Evolutionary conservation across 2,113 vertebrate genomes (phyloP), one percentile per base, ranked within the genome.

Genomic region (Phrynosoma blainvillii): DNA sequence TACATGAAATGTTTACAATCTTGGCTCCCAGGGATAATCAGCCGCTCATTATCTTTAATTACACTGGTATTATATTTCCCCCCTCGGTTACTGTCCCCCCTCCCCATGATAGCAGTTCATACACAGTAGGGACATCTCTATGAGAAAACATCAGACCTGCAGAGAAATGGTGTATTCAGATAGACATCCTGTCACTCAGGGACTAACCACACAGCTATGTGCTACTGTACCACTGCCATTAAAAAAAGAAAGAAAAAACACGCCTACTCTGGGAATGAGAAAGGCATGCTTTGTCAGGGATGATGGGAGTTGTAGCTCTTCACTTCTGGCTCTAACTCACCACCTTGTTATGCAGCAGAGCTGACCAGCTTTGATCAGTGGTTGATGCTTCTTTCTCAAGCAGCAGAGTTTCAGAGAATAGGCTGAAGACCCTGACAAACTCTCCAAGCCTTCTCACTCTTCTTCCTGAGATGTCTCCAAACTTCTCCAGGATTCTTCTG

Each of bases 1-100:
- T 90, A 90, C 95, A 90, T 91, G 14, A 94, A 93, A 91, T 94
- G 91, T 95, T 96, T 96, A 91, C 92, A 56, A 87, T 89, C 92
- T 88, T 84, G 84, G 89, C 93, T 89, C 83, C 78, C 56, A 82
- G 77, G 21, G 75, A 87, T 92, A 96, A 96, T 95, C 94, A 95
- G 91, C 52, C 75, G 86, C 87, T 95, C 84, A 40, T 95, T 94
- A 95, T 76, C 91, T 92, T 90, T 91, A 94, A 94, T 95, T 85
- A 88, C 79, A 73, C 3, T 0, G 0, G 11, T 10, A 1, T 85
- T 87, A 62, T 2, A 70, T 70, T 27, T 90, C 54, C 76, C 62
- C 1, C 86, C 76, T 73, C 78, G 59, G 52, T 92, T 88, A 59
- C n/a, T 70, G 23, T 25, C 68, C 25, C 25, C 12, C 0, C n/a